These are phyloP conservation scores for Ophthalmolycus amberensis DNA, from an alignment of 2,113 vertebrate genomes.

Conservation along the genomic window DNA sequence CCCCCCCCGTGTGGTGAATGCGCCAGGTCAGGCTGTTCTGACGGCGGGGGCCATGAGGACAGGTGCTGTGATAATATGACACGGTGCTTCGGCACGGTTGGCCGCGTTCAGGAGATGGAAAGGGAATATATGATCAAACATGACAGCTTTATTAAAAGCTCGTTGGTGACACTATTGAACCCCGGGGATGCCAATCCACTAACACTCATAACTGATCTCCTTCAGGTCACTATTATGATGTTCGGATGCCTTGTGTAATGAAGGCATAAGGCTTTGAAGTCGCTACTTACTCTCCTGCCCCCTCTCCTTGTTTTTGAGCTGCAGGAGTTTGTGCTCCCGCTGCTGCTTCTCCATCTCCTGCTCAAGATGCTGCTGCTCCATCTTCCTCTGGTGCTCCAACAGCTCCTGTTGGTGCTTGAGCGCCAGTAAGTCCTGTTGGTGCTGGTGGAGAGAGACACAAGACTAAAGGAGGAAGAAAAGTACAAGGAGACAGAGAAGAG, in stretches of 20 bases:
- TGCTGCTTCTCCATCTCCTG: slow-evolving; percentile 97
- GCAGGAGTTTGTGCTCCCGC: slow-evolving; percentile 94
- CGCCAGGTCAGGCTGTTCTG: slow-evolving; percentile 62
- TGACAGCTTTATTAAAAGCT: slow-evolving; percentile 15
- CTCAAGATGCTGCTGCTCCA: slow-evolving; percentile 94
- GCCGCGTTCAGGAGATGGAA: neutral
- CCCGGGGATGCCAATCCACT: neutral
- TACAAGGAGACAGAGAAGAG: neutral
- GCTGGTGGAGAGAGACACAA: slow-evolving; percentile 79
- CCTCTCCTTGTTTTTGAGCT: slow-evolving; percentile 97
- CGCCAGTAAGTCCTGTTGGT: slow-evolving; percentile 96
- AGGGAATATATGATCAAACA: neutral
- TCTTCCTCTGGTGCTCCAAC: slow-evolving; percentile 95
- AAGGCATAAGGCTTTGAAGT: neutral
- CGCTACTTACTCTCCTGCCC: slow-evolving; percentile 94
- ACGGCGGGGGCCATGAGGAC: slow-evolving; percentile 35
- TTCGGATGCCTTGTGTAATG: neutral
- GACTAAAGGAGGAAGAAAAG: neutral
- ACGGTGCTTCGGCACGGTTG: slow-evolving; percentile 16
- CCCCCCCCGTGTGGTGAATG: slow-evolving; percentile 34
- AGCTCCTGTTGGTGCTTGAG: slow-evolving; percentile 98
- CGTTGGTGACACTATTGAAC: neutral
- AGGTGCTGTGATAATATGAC: slow-evolving; percentile 43
- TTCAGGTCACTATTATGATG: neutral
- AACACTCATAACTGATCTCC: neutral